Conservation (phyloP, 2,113 vertebrate genomes). For the Amphilophus citrinellus region DNA sequence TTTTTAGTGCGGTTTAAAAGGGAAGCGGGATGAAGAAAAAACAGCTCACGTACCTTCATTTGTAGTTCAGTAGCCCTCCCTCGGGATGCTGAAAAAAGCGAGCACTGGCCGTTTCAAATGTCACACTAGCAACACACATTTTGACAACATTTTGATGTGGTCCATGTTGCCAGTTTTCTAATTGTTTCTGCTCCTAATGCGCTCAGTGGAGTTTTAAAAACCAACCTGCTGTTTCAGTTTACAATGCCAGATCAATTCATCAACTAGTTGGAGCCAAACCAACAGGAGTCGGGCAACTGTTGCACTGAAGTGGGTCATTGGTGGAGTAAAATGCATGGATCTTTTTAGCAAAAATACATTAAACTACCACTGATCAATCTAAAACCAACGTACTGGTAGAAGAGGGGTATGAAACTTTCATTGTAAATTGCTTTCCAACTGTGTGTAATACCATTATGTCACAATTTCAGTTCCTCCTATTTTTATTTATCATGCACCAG, state of each 20-base stretch:
- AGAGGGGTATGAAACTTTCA: neutral
- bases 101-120: neutral
- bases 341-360: neutral
- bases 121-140: neutral
- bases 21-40: neutral
- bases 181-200: neutral
- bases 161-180: neutral
- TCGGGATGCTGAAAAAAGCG: neutral
- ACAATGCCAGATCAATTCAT: neutral
- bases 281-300: neutral
- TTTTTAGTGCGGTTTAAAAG: no score
- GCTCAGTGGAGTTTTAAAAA: neutral
- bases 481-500: no score
- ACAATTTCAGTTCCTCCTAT: neutral
- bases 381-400: neutral
- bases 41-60: neutral
- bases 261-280: neutral
- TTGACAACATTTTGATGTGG: neutral
- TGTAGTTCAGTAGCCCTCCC: neutral
- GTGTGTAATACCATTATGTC: neutral
- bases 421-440: neutral
- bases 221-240: neutral
- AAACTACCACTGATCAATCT: no score
- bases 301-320: neutral
- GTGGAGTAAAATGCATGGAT: neutral